These are phyloP conservation scores for Hydractinia echinata DNA, from an alignment of 30 jellyfish, hydroid and myxozoan species.

Conservation along the genomic window DNA sequence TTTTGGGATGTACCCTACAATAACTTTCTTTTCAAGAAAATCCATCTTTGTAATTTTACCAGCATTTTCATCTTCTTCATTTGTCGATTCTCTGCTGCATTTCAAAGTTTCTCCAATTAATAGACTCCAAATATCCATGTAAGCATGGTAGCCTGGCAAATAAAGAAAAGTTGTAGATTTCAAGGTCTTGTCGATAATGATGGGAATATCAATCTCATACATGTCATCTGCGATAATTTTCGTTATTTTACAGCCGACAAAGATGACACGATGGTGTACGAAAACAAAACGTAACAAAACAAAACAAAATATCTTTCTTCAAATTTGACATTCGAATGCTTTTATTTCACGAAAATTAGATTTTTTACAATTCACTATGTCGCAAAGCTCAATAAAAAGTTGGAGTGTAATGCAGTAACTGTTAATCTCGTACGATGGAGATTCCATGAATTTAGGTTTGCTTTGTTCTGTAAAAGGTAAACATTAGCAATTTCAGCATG, in stretches of 20 bases:
- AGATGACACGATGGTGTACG: not conserved
- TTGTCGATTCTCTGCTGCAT: constrained; percentile 11
- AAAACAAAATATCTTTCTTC: too few species aligned
- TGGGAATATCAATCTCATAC: constrained; percentile 17
- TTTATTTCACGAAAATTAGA: not conserved
- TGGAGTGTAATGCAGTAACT: not conserved
- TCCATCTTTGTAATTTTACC: not conserved
- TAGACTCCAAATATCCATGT: not conserved
- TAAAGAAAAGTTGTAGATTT: not conserved
- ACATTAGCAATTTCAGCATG: not conserved
- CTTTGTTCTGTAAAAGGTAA: not conserved
- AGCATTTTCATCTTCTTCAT: constrained; percentile 8
- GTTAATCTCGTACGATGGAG: not conserved
- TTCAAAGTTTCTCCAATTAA: constrained; percentile 13
- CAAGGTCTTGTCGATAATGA: constrained; percentile 8
- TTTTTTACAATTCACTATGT: not conserved
- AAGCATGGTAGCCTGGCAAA: not conserved
- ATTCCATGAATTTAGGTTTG: not conserved
- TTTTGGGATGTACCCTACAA: constrained; percentile 8
- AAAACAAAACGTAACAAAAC: too few species aligned
- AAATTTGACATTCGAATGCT: too few species aligned
- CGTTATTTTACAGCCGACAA: not conserved
- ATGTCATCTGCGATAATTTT: not conserved
- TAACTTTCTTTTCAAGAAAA: not conserved
- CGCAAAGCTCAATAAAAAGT: not conserved